Conservation (phyloP, 2,797 vertebrate species). For the Hoplostethus atlanticus region DNA sequence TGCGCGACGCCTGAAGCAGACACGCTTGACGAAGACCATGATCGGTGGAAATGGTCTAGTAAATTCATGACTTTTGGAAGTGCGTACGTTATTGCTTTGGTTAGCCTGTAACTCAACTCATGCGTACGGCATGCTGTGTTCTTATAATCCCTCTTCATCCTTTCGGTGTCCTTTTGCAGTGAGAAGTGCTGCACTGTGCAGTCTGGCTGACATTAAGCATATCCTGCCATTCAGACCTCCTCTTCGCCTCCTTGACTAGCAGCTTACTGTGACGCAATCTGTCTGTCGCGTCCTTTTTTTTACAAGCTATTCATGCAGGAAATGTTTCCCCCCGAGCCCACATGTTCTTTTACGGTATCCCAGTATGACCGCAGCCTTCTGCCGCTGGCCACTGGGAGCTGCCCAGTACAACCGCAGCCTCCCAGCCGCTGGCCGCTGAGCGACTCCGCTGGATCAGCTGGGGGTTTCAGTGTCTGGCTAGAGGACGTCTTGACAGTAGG, state of each 20-base stretch:
- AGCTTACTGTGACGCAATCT: slow-evolving; percentile 79
- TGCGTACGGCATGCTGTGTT: slow-evolving; percentile 59
- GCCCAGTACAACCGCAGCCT: slow-evolving; percentile 2
- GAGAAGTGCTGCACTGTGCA: slow-evolving; percentile 76
- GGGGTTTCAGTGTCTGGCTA: slow-evolving; percentile 1
- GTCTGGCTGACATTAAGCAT: slow-evolving; percentile 80
- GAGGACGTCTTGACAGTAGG: not conserved
- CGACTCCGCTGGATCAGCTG: not conserved
- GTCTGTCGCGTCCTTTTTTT: slow-evolving; percentile 57
- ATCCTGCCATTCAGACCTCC: slow-evolving; percentile 74
- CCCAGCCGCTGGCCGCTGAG: not conserved
- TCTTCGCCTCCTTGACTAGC: slow-evolving; percentile 69
- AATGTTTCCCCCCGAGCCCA: slow-evolving; percentile 60
- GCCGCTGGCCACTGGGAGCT: not conserved
- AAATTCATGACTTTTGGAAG: slow-evolving; percentile 50
- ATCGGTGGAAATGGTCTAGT: slow-evolving; percentile 39
- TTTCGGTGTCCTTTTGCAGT: slow-evolving; percentile 69
- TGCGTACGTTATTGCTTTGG: slow-evolving; percentile 19
- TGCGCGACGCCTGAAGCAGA: slow-evolving; percentile 48
- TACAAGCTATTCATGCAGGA: slow-evolving; percentile 55
- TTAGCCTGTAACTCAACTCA: slow-evolving; percentile 51
- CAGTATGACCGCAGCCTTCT: not conserved
- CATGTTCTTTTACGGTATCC: slow-evolving; percentile 30
- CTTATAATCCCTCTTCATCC: slow-evolving; percentile 77
- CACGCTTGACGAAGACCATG: slow-evolving; percentile 6